Evolutionary conservation across 2,888 invertebrate genomes (phyloP), one percentile per base, ranked within the genome.

Genomic region (Villa cingulata): DNA sequence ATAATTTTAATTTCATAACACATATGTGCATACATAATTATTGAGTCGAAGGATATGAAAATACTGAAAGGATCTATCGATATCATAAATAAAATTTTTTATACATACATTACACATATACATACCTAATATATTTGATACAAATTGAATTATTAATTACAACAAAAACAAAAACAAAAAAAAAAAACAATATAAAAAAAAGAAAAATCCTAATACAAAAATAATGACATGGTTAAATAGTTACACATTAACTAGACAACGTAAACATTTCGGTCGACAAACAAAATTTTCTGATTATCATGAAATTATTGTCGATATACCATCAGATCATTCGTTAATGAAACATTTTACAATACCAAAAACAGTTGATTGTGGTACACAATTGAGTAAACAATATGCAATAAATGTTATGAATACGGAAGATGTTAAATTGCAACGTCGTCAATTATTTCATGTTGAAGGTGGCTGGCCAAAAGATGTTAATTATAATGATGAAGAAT

Each of bases 391-490:
- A 1, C 58, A 62, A 48, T 62, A 61, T 57, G 65, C 62, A 1
- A 46, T 55, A 6, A 62, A 56, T 23, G 49, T 55, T 17, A 57
- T 60, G 48, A 58, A 61, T 45, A 69, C 69, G 1, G 67, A 66
- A 12, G 65, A 65, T 57, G 64, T 63, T 0, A 55, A 57, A 2
- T 56, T 49, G 9, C 55, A 49, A 1, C 54, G 58, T 6, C 72
- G 72, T 51, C 81, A 83, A 12, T 74, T 87, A 61, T 76, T 76
- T 56, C 88, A 89, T 62, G 72, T 71, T 15, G 88, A 88, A 66
- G 88, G 88, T 50, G 88, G 87, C 17, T 89, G 88, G 88, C 86
- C 88, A 2, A 80, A 80, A 58, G 88, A 89, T 54, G 70, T 81
- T 12, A 77, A 78, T 53, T 64, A 70, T 49, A 65, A 71, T 41